Conservation (phyloP, 1,140 invertebrate species). For the Ostrea edulis region DNA sequence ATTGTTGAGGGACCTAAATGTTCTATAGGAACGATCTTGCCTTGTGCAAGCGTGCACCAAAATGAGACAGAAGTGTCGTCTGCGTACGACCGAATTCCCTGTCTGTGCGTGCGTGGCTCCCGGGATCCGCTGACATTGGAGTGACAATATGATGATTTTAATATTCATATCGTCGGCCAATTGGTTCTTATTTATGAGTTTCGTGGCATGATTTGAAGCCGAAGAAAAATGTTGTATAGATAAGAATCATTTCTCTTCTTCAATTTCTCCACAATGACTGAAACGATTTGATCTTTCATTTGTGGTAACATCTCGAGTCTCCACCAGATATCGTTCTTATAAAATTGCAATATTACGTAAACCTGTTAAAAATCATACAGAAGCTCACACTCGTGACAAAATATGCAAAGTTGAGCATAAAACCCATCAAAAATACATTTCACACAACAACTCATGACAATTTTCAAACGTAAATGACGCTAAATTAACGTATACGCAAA, state of each 20-base stretch:
- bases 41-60: constrained; percentile 15
- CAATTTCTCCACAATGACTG: neutral
- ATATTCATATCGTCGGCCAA: constrained; percentile 19
- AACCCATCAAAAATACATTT: too few relatives aligned
- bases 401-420: too few relatives aligned
- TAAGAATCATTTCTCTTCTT: neutral
- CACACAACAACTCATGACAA: too few relatives aligned
- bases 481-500: too few relatives aligned
- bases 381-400: too few relatives aligned
- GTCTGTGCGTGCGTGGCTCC: neutral
- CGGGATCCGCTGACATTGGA: constrained; percentile 1
- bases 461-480: too few relatives aligned
- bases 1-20: neutral
- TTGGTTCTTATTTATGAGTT: constrained; percentile 20
- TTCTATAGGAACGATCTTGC: neutral
- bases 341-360: too few relatives aligned
- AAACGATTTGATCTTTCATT: neutral
- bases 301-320: too few relatives aligned
- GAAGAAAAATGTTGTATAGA: neutral
- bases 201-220: neutral
- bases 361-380: too few relatives aligned
- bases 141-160: neutral
- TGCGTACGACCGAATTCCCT: constrained; percentile 21
- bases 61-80: neutral
- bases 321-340: too few relatives aligned